phyloP scores from a whole-genome alignment of 2,113 vertebrate species.

The Nymphicus hollandicus region DNA sequence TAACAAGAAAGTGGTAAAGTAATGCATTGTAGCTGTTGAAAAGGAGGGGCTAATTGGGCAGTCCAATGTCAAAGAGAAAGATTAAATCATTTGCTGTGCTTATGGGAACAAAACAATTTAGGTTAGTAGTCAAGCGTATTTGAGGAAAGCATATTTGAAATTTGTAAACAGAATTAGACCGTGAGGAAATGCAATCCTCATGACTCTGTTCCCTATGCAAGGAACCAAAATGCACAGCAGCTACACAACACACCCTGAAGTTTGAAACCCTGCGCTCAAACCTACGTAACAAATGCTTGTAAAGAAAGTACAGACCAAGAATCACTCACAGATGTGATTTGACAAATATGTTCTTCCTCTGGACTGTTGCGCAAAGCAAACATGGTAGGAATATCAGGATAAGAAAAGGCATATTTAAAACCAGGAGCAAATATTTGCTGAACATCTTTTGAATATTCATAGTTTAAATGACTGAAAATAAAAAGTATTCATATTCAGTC shows the following conservation, averaged over 20 bases:
- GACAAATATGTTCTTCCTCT: not conserved
- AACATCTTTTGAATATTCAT: not conserved
- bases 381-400: not conserved
- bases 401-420: conserved; percentile 1
- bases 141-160: not conserved
- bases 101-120: conserved; percentile 3
- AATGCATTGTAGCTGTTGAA: not conserved
- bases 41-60: not conserved
- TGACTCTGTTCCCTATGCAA: not conserved
- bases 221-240: not conserved
- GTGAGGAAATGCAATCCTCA: not conserved
- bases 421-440: not conserved
- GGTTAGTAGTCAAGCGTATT: not conserved
- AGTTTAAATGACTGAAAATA: not conserved
- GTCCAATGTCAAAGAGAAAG: not conserved
- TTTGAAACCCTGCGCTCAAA: not conserved
- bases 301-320: not conserved
- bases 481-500: not conserved
- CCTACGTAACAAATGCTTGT: not conserved
- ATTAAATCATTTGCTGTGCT: not conserved
- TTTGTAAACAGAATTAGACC: conserved; percentile 1
- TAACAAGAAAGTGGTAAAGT: not conserved
- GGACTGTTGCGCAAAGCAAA: not conserved
- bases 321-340: not conserved
- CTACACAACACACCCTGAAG: not conserved